phyloP scores from a whole-genome alignment of 2,888 invertebrate genomes.

The Nysson spinosus region DNA sequence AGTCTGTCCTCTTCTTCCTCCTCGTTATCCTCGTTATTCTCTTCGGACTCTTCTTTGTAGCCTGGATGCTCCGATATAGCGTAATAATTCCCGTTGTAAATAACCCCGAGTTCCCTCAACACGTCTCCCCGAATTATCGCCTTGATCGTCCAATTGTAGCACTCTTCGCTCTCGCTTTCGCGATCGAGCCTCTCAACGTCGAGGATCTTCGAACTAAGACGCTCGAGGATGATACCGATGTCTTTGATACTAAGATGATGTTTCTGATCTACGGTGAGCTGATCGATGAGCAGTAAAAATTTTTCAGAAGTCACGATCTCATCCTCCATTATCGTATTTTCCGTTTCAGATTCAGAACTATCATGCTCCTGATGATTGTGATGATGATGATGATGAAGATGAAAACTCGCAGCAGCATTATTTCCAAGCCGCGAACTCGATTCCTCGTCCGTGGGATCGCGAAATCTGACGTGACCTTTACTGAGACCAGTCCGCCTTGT shows the following conservation, averaged over 20 bases:
- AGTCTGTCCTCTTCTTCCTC: slow-evolving; percentile 87
- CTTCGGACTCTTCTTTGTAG: slow-evolving; percentile 93
- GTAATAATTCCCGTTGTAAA: slow-evolving; percentile 97
- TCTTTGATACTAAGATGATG: slow-evolving; percentile 95
- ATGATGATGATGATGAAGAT: slow-evolving; percentile 65
- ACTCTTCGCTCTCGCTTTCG: slow-evolving; percentile 94
- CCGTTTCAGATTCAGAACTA: slow-evolving; percentile 95
- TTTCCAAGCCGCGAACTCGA: slow-evolving; percentile 60
- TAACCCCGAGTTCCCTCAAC: slow-evolving; percentile 92
- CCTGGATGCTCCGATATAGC: slow-evolving; percentile 97
- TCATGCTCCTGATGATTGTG: slow-evolving; percentile 82
- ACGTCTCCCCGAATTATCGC: slow-evolving; percentile 95
- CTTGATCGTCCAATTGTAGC: slow-evolving; percentile 98
- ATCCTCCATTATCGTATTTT: slow-evolving; percentile 95
- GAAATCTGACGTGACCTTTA: slow-evolving; percentile 90
- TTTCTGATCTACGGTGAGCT: slow-evolving; percentile 94
- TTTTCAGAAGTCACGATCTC: slow-evolving; percentile 93
- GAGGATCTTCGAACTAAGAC: slow-evolving; percentile 94
- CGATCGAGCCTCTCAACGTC: slow-evolving; percentile 95
- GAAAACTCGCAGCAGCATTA: slow-evolving; percentile 74
- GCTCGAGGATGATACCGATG: slow-evolving; percentile 95
- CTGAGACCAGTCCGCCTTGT: slow-evolving; percentile 79
- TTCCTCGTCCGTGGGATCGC: slow-evolving; percentile 85
- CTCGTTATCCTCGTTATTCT: slow-evolving; percentile 89
- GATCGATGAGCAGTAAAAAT: slow-evolving; percentile 94